Base-by-base conservation (phyloP, 2,113 vertebrate species). In the Brevimyrus niger region DNA sequence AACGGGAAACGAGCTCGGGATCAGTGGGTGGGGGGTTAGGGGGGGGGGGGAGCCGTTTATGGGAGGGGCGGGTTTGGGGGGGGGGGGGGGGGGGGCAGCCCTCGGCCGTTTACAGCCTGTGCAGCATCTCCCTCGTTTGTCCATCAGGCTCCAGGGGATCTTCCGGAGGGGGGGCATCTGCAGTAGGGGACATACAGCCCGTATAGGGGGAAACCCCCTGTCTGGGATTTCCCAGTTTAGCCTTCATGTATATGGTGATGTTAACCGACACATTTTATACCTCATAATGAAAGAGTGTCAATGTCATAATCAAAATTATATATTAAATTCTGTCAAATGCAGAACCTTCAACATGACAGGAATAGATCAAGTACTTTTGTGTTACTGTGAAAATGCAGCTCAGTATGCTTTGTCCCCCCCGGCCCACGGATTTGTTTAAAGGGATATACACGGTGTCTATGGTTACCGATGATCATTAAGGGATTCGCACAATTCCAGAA, bases 31-130 rank as follows among this genome's bases (percentile, higher is more conserved):
- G n/a, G n/a, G n/a, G n/a, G n/a, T n/a, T n/a, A n/a, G n/a, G n/a
- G 90, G 89, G 61, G 51, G 47, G 85, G 76, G 42, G 88, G 51
- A n/a, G n/a, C n/a, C n/a, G n/a, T n/a, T n/a, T n/a, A n/a, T n/a
- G n/a, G n/a, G n/a, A n/a, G n/a, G n/a, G n/a, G n/a, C n/a, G n/a
- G n/a, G n/a, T n/a, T n/a, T n/a, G 90, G 21, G 48, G 27, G 90
- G 88, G 89, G 91, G 69, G 90, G 89, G 61, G 51, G 47, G 85
- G 76, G 42, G 88, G 51, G 90, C n/a, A n/a, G 61, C 61, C n/a
- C 61, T n/a, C 17, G 13, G 9, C 27, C 9, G 8, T 65, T 27
- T 65, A 65, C 27, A 65, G n/a, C n/a, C 61, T 11, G 58, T n/a
- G n/a, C 9, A 27, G n/a, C 9, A 65, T 65, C 61, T 27, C n/a